Evolutionary conservation across 2,797 vertebrate genomes (phyloP), one percentile per base, ranked within the genome.

Genomic region (Sphenodon punctatus): DNA sequence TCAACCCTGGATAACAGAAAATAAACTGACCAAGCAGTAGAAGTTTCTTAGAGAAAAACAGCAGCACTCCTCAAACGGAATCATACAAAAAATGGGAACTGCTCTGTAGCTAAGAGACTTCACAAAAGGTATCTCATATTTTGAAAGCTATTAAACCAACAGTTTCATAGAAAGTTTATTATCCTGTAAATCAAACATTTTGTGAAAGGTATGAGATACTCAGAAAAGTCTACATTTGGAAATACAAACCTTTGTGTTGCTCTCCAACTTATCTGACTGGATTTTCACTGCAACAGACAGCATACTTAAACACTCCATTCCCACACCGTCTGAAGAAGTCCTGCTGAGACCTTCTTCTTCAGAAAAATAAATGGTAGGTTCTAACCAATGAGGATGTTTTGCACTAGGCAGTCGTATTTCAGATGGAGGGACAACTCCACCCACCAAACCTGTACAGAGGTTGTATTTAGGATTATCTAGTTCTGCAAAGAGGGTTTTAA

Each of bases 231-330:
- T 3, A 55, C 67, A 27, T 34, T 71, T 58, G 34, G 67, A 75
- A 78, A 39, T 14, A 92, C 94, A 87, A 78, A 99, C 99, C 97
- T 99, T 99, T 45, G 99, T 97, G 81, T 98, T 99, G 78, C 94
- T 97, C 68, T 99, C 98, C n/a, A 95, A 92, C 61, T 96, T 99
- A 93, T 98, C 97, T 1, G 97, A 97, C 1, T 97, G 95, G 87
- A 99, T 97, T 92, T 99, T 99, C 27, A 99, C 96, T 5, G 99
- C 98, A 3, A 99, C 96, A 0, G 98, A 98, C 68, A 99, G 95
- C 98, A 99, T 99, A 90, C 97, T 98, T 68, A 96, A 95, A 58
- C 94, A 94, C 70, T 99, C 98, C 75, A 96, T 92, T 82, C 97
- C 97, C 20, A 97, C 96, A 8, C 97, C 96, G 75, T 99, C 98